Evolutionary conservation across 2,113 vertebrate species (phyloP), one percentile per base, ranked within the genome.

Genomic region (Pachyramphus minor): DNA sequence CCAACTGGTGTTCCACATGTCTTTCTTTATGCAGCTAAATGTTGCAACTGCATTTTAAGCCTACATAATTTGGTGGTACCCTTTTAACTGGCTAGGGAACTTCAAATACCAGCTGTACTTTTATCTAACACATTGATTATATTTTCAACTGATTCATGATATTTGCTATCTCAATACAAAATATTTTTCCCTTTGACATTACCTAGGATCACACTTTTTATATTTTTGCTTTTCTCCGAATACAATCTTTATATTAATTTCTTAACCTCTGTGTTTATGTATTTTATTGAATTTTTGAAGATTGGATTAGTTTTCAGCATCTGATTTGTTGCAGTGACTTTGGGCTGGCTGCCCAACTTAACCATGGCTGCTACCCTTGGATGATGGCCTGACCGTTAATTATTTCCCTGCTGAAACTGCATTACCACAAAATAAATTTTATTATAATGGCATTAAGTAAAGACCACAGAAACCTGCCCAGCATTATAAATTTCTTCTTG

Each of bases 371-470:
- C 71, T 85, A 55, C n/a, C 44, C 50, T 83, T 96, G 95, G 94
- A 87, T 82, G 77, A 67, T 45, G 49, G 93, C 74, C 81, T 87
- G 66, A 68, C 22, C 76, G 49, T 90, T 96, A 93, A 94, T 96
- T 96, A 96, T 89, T 95, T 94, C 77, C 74, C 58, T 73, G 62
- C 94, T 93, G 94, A 94, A 97, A 95, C 87, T 93, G 87, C 94
- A 95, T 94, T 95, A 96, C 87, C 78, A 89, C 87, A 91, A 91
- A 95, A 79, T 71, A 94, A 95, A 96, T 94, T 90, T 80, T 93
- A 15, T 69, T 93, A 89, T 76, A 94, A 93, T 39, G 78, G 66
- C 81, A 91, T 96, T 91, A 93, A 85, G 67, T 76, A 93, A 96
- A 93, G 81, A 67, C 74, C 64, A 84, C 5, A 93, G 68, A 92